These are phyloP conservation scores for Protobothrops mucrosquamatus DNA, from an alignment of 2,113 vertebrate genomes.

Conservation along the genomic window DNA sequence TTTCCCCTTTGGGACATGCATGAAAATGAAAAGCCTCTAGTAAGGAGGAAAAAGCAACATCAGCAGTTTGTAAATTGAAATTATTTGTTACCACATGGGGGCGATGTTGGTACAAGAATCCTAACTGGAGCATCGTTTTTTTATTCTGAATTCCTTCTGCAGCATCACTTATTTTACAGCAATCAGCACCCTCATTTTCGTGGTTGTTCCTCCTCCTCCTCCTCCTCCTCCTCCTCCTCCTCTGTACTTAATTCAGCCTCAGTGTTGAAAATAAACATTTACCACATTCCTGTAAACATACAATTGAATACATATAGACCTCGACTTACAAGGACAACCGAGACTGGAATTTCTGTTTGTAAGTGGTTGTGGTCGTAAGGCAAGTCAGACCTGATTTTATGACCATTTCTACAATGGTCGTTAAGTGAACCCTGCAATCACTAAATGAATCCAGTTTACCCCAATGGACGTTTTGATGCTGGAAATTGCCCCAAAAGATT, in stretches of 20 bases:
- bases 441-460: neutral
- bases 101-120: neutral
- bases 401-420: neutral
- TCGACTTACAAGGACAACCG: too few species aligned
- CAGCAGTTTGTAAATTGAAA: neutral
- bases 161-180: neutral
- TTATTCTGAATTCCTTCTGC: neutral
- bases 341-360: neutral
- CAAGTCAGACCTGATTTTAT: neutral
- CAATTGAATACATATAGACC: neutral
- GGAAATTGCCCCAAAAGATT: neutral
- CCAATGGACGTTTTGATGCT: too few species aligned
- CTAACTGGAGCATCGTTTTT: neutral
- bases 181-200: neutral
- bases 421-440: neutral
- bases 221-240: neutral
- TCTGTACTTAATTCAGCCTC: neutral
- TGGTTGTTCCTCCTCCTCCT: neutral
- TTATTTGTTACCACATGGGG: neutral
- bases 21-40: neutral
- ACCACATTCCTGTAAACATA: neutral
- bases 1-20: neutral
- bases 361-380: neutral
- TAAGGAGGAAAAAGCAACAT: too few species aligned
- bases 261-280: too few species aligned